phyloP scores from a whole-genome alignment of 2,888 invertebrate species.

The Gastrophysa polygoni region DNA sequence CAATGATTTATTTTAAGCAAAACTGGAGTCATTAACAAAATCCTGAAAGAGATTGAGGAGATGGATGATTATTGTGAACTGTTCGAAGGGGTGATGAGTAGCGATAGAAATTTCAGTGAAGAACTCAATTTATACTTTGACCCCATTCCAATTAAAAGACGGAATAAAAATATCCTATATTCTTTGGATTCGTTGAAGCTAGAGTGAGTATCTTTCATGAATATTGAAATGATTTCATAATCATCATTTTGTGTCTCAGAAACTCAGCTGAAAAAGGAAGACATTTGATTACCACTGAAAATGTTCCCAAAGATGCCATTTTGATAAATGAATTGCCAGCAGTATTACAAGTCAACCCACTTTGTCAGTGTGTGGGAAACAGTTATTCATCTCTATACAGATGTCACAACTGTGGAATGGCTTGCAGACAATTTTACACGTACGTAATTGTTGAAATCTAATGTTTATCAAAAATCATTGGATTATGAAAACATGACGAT shows the following conservation, averaged over 20 bases:
- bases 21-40: slow-evolving; percentile 28
- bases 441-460: slow-evolving; percentile 11
- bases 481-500: no score
- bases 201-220: slow-evolving; percentile 23
- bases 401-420: slow-evolving; percentile 42
- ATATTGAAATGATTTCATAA: not conserved
- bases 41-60: slow-evolving; percentile 22
- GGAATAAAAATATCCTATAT: slow-evolving; percentile 28
- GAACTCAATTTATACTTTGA: slow-evolving; percentile 26
- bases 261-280: slow-evolving; percentile 28
- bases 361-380: slow-evolving; percentile 34
- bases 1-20: slow-evolving; percentile 13
- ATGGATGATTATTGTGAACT: slow-evolving; percentile 33
- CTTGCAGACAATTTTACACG: slow-evolving; percentile 36
- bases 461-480: no score
- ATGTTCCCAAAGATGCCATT: slow-evolving; percentile 28
- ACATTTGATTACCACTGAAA: slow-evolving; percentile 29
- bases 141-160: slow-evolving; percentile 14
- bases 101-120: slow-evolving; percentile 15
- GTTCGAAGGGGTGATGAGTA: slow-evolving; percentile 19
- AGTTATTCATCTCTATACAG: slow-evolving; percentile 31
- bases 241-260: slow-evolving; percentile 13
- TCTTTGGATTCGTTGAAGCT: slow-evolving; percentile 24
- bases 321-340: slow-evolving; percentile 40
- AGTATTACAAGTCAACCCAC: slow-evolving; percentile 40